Conservation (phyloP, 1,140 invertebrate genomes). For the Planococcus citri region DNA sequence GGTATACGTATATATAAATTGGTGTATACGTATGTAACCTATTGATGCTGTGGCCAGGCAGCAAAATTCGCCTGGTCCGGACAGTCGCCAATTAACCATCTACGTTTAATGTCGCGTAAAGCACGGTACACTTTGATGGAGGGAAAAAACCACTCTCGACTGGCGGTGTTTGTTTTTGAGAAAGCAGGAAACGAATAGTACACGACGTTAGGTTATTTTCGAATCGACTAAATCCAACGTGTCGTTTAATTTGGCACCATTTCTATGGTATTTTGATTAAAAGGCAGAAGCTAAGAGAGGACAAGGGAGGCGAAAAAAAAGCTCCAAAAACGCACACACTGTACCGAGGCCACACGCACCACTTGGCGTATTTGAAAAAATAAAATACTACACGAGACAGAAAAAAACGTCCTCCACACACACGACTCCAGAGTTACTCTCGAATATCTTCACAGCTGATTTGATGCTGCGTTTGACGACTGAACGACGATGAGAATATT, state of each 20-base stretch:
- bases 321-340: no score
- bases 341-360: no score
- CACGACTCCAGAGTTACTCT: no score
- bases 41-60: no score
- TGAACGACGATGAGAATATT: not conserved
- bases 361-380: no score
- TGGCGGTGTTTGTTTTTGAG: not conserved
- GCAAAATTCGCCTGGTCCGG: no score
- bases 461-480: no score
- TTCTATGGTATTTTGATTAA: conserved; percentile 4
- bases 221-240: not conserved
- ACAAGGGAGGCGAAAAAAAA: not conserved
- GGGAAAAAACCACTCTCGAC: not conserved
- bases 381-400: no score
- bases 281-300: not conserved
- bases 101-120: not conserved
- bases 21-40: no score
- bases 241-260: not conserved
- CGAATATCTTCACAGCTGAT: no score
- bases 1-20: not conserved
- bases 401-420: no score
- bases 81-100: no score
- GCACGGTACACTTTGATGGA: not conserved
- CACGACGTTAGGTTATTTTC: not conserved
- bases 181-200: not conserved